Conservation (phyloP, 2,113 vertebrate species). For the Antidorcas marsupialis region DNA sequence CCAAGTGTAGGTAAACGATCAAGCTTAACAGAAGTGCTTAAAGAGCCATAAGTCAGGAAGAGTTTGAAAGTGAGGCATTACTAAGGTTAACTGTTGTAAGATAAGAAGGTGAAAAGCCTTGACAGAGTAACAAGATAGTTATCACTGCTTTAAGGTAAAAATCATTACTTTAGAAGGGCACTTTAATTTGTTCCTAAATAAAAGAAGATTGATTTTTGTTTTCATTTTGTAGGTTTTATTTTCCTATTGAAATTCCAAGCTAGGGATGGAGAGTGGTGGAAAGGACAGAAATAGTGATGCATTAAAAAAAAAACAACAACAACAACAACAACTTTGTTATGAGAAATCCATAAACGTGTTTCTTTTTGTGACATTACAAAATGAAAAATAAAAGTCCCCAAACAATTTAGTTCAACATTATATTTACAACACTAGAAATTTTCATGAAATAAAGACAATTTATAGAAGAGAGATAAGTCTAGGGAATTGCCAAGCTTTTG, state of each 20-base stretch:
- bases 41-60: slow-evolving; percentile 54
- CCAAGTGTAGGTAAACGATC: slow-evolving; percentile 56
- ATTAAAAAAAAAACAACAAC: not conserved
- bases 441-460: not conserved
- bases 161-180: slow-evolving; percentile 57
- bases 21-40: slow-evolving; percentile 61
- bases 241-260: slow-evolving; percentile 48
- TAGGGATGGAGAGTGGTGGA: not conserved
- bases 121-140: slow-evolving; percentile 61
- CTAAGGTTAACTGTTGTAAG: slow-evolving; percentile 67
- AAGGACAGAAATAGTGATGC: not conserved
- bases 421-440: not conserved
- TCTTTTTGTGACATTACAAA: not conserved
- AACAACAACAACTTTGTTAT: not conserved
- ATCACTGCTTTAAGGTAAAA: slow-evolving; percentile 75
- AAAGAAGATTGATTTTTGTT: slow-evolving; percentile 68
- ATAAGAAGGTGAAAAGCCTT: slow-evolving; percentile 66
- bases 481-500: not conserved
- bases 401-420: slow-evolving; percentile 25
- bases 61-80: slow-evolving; percentile 68
- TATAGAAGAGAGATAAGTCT: not conserved
- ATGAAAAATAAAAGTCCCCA: not conserved
- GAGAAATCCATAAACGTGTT: not conserved
- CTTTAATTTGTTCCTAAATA: slow-evolving; percentile 73
- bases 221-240: slow-evolving; percentile 68